Conservation (phyloP, 2,888 invertebrate genomes). For the Hylaea fasciaria region DNA sequence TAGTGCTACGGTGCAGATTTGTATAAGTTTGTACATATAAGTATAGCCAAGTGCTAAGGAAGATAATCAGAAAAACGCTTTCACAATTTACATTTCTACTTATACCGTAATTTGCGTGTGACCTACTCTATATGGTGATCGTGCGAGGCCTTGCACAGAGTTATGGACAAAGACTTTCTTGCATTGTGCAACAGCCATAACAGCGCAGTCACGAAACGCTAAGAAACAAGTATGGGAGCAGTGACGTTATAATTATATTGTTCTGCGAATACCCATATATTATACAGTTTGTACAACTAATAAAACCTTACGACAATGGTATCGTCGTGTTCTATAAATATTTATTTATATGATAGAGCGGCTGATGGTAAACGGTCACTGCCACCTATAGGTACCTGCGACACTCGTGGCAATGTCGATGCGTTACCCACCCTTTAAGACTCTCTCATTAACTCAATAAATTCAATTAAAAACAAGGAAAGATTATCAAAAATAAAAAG, state of each 20-base stretch:
- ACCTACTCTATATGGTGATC: conserved; percentile 23
- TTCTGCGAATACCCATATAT: not conserved
- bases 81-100: not conserved
- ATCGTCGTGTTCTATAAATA: too few species aligned
- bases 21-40: not conserved
- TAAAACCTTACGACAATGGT: too few species aligned
- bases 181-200: conserved; percentile 38
- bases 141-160: conserved; percentile 27
- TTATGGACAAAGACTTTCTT: conserved; percentile 31
- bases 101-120: conserved; percentile 10
- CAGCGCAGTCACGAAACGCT: conserved; percentile 37
- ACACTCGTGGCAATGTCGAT: too few species aligned
- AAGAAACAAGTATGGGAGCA: conserved; percentile 14
- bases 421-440: too few species aligned
- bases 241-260: conserved; percentile 4
- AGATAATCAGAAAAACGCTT: not conserved
- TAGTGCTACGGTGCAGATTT: not conserved
- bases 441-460: too few species aligned
- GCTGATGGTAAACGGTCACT: too few species aligned
- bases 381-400: too few species aligned
- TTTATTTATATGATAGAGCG: too few species aligned
- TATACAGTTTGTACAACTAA: not conserved
- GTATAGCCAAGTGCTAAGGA: not conserved
- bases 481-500: too few species aligned
- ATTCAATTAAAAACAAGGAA: too few species aligned